Evolutionary conservation across 2,797 vertebrate species (phyloP).

Genomic region (Mormyrops boulengeri): DNA sequence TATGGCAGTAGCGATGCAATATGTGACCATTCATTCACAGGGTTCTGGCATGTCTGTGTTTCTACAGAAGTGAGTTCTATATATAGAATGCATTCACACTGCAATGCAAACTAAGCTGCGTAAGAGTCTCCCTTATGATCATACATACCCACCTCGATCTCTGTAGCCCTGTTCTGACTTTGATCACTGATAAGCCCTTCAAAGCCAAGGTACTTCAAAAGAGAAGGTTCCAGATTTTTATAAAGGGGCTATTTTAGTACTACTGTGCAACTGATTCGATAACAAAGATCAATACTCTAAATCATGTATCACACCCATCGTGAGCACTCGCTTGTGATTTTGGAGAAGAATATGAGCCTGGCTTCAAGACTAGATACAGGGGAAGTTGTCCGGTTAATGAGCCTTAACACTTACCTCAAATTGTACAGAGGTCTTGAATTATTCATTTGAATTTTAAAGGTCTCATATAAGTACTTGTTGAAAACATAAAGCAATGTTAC

Average conservation of each 20-base stretch:
- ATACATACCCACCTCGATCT: slow-evolving; percentile 40
- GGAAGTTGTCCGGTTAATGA: slow-evolving; percentile 44
- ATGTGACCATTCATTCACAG: not conserved
- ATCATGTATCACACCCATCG: slow-evolving; percentile 50
- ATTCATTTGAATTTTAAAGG: slow-evolving; percentile 48
- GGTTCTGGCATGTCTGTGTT: too few species aligned
- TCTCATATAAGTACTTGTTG: slow-evolving; percentile 40
- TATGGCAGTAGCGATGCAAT: not conserved
- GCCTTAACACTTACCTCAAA: slow-evolving; percentile 38
- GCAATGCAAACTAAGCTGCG: not conserved
- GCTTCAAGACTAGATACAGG: slow-evolving; percentile 38
- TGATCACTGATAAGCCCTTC: slow-evolving; percentile 62
- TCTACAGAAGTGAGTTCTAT: too few species aligned
- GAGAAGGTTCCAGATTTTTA: slow-evolving; percentile 43
- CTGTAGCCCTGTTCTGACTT: slow-evolving; percentile 51
- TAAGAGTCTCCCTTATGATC: slow-evolving; percentile 42
- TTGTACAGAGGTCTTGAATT: slow-evolving; percentile 45
- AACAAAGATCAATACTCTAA: slow-evolving; percentile 59
- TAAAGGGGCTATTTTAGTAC: slow-evolving; percentile 38
- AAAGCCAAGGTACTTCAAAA: slow-evolving; percentile 63
- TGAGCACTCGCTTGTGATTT: slow-evolving; percentile 41
- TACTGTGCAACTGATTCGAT: slow-evolving; percentile 53
- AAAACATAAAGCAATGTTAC: slow-evolving; percentile 47
- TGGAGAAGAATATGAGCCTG: slow-evolving; percentile 46
- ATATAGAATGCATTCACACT: not conserved